A percentile compares a stretch with the other conserved stretches of the same genome.
These are phyloP conservation scores for Phlogophora meticulosa DNA, from an alignment of 2,888 invertebrate species.

Conservation along the genomic window DNA sequence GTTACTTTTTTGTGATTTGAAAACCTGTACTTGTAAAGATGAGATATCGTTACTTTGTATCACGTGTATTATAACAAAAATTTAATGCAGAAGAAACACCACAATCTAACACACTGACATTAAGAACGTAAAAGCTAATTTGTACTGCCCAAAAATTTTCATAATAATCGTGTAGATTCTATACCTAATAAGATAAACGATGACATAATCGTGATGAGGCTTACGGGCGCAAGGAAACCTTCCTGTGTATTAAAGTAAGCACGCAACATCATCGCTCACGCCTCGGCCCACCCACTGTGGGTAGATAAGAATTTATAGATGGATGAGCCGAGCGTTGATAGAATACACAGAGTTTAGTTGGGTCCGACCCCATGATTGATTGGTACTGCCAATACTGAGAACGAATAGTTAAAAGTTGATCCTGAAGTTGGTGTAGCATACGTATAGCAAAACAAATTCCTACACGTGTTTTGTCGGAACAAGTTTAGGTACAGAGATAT, in stretches of 20 bases:
- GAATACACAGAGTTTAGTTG: constrained; percentile 84
- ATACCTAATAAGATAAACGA: constrained; percentile 63
- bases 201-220: constrained; percentile 58
- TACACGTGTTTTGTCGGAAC: not conserved
- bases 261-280: constrained; percentile 86
- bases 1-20: not conserved
- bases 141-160: constrained; percentile 20
- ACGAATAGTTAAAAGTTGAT: constrained; percentile 77
- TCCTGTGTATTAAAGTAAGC: constrained; percentile 74
- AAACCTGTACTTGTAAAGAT: not conserved
- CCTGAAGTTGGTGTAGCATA: constrained; percentile 3
- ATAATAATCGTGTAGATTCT: constrained; percentile 32
- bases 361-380: constrained; percentile 83
- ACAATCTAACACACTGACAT: not conserved
- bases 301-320: constrained; percentile 87
- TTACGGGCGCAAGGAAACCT: constrained; percentile 63
- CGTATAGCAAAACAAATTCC: constrained; percentile 7
- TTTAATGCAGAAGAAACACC: not conserved
- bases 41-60: not conserved
- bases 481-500: not conserved
- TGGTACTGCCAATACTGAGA: constrained; percentile 70
- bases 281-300: constrained; percentile 78
- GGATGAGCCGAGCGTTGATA: constrained; percentile 84
- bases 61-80: not conserved
- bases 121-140: constrained; percentile 6